phyloP scores from a whole-genome alignment of 2,888 invertebrate species.

The Hirtodrosophila histrioides region DNA sequence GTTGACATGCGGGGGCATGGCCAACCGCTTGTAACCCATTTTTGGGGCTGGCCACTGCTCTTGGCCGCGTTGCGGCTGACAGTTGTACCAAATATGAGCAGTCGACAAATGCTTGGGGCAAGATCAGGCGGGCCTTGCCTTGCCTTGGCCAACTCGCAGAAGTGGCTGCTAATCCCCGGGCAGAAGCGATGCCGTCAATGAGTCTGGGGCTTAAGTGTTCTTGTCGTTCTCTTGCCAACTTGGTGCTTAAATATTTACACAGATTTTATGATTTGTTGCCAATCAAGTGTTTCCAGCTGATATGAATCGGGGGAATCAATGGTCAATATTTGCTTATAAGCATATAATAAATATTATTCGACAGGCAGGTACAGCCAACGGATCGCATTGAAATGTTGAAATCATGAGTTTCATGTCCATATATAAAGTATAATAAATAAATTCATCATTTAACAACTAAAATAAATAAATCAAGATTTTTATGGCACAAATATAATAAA shows the following conservation, averaged over 20 bases:
- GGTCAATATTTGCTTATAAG: too few relatives aligned
- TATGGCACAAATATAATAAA: too few relatives aligned
- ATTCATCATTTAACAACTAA: too few relatives aligned
- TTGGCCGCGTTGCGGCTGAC: slow-evolving; percentile 59
- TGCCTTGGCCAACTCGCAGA: slow-evolving; percentile 37
- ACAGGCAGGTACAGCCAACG: too few relatives aligned
- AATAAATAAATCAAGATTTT: too few relatives aligned
- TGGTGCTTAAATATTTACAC: slow-evolving; percentile 50
- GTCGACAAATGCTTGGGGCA: neutral
- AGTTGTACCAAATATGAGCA: slow-evolving; percentile 60
- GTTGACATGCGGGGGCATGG: slow-evolving; percentile 49
- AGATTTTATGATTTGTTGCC: slow-evolving; percentile 48
- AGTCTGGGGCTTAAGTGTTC: slow-evolving; percentile 19
- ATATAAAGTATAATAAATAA: too few relatives aligned
- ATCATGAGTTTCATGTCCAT: too few relatives aligned
- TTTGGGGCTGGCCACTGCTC: slow-evolving; percentile 62
- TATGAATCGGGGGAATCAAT: neutral
- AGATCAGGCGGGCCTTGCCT: neutral
- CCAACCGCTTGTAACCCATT: slow-evolving; percentile 72
- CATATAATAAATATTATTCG: too few relatives aligned
- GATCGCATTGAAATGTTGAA: too few relatives aligned
- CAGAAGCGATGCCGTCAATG: too few relatives aligned
- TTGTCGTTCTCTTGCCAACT: slow-evolving; percentile 23
- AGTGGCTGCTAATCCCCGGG: slow-evolving; percentile 11
- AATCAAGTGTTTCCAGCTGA: slow-evolving; percentile 36